These are phyloP conservation scores for Theodoxus fluviatilis DNA, from an alignment of 2,888 invertebrate genomes.

Conservation along the genomic window DNA sequence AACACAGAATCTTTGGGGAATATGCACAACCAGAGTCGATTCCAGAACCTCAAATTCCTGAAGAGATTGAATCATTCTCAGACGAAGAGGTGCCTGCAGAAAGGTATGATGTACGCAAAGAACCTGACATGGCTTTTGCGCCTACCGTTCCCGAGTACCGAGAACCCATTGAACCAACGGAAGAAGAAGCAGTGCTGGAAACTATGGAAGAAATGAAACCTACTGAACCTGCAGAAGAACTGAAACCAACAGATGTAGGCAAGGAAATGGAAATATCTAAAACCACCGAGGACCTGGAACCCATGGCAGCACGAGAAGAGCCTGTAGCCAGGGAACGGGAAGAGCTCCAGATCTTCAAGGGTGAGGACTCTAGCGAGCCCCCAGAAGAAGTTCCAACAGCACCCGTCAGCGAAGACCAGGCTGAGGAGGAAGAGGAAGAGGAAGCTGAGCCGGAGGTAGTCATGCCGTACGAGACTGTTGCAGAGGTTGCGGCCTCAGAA, in stretches of 20 bases:
- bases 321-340: background rate
- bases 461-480: no score
- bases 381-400: no score
- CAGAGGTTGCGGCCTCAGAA: no score
- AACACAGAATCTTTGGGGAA: no score
- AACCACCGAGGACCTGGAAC: background rate
- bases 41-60: no score
- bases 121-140: no score
- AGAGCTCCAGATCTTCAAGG: background rate
- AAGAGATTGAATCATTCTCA: no score
- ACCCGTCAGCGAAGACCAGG: conserved; percentile 4
- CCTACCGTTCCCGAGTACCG: no score
- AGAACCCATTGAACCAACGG: background rate
- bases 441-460: background rate
- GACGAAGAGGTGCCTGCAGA: no score
- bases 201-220: background rate
- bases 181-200: background rate
- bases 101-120: no score
- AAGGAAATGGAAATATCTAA: background rate
- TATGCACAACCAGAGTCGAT: no score
- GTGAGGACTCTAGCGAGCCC: background rate
- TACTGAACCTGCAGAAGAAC: background rate
- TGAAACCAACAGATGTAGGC: background rate
- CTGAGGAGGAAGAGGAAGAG: background rate
- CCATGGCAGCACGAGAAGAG: background rate